A percentile compares a stretch with the other conserved stretches of the same genome.
Evolutionary conservation across 2,888 invertebrate species (phyloP).

Genomic region (Drosophila kokeensis): DNA sequence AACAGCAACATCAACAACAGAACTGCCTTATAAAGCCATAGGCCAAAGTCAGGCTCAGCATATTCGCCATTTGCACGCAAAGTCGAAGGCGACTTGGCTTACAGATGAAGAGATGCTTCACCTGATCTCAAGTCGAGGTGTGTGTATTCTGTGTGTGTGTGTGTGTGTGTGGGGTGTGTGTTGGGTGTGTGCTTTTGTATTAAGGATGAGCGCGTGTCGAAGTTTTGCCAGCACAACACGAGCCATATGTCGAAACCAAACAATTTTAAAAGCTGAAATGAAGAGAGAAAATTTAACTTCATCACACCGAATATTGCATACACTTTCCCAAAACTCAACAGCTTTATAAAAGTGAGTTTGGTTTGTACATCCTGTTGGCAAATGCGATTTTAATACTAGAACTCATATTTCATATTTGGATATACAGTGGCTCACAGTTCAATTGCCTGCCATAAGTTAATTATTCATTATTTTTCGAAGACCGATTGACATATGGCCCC

Average conservation of each 20-base stretch:
- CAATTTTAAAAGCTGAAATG: neutral
- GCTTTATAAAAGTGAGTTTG: neutral
- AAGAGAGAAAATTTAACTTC: accelerated
- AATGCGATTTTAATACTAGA: neutral
- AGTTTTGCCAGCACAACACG: neutral
- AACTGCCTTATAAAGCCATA: conserved; percentile 74
- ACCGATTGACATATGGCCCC: no score
- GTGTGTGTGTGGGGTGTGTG: neutral
- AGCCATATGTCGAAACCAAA: neutral
- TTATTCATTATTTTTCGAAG: no score
- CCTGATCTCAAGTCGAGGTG: conserved; percentile 1
- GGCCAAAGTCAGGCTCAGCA: conserved; percentile 56
- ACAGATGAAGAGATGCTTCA: conserved; percentile 26
- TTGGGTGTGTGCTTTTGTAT: neutral
- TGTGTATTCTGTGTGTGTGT: neutral
- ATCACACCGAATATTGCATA: neutral
- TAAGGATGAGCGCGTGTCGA: conserved; percentile 7
- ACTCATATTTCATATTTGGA: neutral
- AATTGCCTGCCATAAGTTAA: no score
- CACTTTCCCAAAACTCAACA: neutral
- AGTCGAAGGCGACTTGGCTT: conserved; percentile 27
- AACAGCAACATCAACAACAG: conserved; percentile 53
- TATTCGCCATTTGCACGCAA: conserved; percentile 75
- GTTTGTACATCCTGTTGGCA: neutral
- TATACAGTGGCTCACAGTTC: no score